Conservation (phyloP, 2,797 vertebrate genomes). For the Trachops cirrhosus region DNA sequence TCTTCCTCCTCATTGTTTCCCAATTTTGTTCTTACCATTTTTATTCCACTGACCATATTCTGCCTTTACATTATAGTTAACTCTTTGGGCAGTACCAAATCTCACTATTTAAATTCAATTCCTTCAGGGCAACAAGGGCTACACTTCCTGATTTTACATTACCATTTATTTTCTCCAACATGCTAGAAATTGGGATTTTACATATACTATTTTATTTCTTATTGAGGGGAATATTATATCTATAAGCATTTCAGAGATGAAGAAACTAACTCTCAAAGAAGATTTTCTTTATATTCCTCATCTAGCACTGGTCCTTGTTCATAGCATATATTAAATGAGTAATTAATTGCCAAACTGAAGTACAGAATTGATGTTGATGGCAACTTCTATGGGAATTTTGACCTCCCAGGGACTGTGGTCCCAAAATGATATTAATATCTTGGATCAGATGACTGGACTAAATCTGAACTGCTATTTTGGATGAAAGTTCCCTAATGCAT, state of each 20-base stretch:
- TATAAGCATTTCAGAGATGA: background rate
- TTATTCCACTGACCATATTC: background rate
- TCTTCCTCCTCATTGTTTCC: background rate
- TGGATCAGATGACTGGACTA: background rate
- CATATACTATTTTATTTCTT: background rate
- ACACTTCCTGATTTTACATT: background rate
- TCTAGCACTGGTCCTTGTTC: background rate
- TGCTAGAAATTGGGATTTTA: background rate
- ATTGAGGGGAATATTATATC: background rate
- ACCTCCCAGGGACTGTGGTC: background rate
- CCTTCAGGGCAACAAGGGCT: background rate
- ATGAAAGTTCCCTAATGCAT: background rate
- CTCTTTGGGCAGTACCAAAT: background rate
- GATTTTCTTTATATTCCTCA: background rate
- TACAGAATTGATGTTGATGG: background rate
- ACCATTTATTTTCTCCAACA: background rate
- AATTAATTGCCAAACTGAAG: background rate
- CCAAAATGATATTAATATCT: background rate
- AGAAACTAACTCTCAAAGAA: background rate
- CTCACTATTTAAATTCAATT: background rate
- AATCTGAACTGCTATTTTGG: background rate
- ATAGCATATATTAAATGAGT: background rate
- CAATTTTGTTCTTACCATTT: background rate
- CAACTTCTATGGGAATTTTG: background rate
- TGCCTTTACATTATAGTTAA: background rate